Conservation (phyloP, 2,797 vertebrate genomes). For the Pseudochaenichthys georgianus region DNA sequence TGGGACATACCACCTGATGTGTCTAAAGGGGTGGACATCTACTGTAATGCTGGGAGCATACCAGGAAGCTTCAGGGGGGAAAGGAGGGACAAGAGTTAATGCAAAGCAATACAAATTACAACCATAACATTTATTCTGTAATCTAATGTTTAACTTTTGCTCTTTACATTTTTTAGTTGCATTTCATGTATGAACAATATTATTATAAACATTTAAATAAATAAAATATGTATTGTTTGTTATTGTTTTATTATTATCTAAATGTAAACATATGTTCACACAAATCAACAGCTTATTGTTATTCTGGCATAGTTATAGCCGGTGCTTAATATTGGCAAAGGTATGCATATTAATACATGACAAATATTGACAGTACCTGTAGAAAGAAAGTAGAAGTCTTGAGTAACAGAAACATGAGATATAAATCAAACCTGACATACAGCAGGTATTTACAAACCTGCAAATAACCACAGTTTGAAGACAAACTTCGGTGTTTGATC, state of each 20-base stretch:
- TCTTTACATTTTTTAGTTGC: not conserved
- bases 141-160: not conserved
- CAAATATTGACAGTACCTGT: too few species aligned
- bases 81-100: not conserved
- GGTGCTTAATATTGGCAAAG: not conserved
- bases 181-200: not conserved
- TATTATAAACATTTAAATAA: not conserved
- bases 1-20: constrained; percentile 93
- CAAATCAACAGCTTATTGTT: not conserved
- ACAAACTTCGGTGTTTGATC: too few species aligned
- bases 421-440: not conserved
- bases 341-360: not conserved
- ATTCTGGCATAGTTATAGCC: not conserved
- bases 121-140: not conserved
- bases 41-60: constrained; percentile 58
- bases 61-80: constrained; percentile 41
- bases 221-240: not conserved
- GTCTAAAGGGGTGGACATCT: constrained; percentile 96
- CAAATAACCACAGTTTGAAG: too few species aligned
- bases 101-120: not conserved
- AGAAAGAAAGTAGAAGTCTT: not conserved
- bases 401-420: not conserved
- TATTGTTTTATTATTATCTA: not conserved
- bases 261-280: not conserved
- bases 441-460: too few species aligned